phyloP scores from a whole-genome alignment of 2,113 vertebrate genomes.

The Archilochus colubris region DNA sequence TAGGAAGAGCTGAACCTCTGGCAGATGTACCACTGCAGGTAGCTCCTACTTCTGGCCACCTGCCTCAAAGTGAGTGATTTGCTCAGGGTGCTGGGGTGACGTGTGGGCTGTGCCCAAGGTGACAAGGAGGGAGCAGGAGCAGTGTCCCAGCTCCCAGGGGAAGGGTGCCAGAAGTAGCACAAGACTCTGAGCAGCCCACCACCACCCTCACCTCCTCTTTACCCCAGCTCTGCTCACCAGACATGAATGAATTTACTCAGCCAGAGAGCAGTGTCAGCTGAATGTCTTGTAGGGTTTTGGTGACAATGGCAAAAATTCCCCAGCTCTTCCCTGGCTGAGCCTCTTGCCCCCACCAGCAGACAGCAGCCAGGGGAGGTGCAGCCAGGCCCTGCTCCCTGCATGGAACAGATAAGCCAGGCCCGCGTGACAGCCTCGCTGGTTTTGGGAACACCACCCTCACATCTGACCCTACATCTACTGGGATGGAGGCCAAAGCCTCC shows the following conservation, averaged over 20 bases:
- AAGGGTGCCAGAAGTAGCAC: neutral
- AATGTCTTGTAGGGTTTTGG: neutral
- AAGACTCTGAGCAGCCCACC: too few species aligned
- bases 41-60: neutral
- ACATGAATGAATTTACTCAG: neutral
- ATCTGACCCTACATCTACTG: accelerated
- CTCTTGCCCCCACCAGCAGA: neutral
- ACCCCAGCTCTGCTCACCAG: neutral
- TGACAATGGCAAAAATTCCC: neutral
- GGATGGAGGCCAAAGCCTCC: neutral
- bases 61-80: neutral
- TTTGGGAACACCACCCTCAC: neutral
- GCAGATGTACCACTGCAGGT: too few species aligned
- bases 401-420: neutral
- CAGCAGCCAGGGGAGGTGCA: accelerated
- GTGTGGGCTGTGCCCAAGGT: neutral
- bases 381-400: neutral
- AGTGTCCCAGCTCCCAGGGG: neutral
- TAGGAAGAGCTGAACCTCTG: neutral
- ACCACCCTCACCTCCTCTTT: neutral
- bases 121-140: neutral
- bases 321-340: too few species aligned
- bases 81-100: neutral
- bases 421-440: accelerated
- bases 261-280: accelerated